These are phyloP conservation scores for Nephrocerus scutellatus DNA, from an alignment of 2,888 invertebrate species.

Conservation along the genomic window DNA sequence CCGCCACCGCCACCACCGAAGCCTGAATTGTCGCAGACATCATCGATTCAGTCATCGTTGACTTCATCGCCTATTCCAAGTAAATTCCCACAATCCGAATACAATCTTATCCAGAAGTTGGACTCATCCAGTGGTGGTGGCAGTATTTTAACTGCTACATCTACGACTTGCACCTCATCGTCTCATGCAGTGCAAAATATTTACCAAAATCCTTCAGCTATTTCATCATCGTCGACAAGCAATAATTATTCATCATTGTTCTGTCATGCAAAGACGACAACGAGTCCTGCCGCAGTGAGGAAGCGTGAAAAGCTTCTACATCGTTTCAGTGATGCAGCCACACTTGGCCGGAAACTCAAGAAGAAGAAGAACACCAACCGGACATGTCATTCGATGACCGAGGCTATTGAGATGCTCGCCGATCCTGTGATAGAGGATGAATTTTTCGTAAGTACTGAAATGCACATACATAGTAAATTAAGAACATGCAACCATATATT, in stretches of 20 bases:
- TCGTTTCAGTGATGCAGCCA: constrained; percentile 48
- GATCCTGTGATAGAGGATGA: constrained; percentile 49
- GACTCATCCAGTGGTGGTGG: constrained; percentile 39
- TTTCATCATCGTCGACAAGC: constrained; percentile 22
- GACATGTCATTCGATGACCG: constrained; percentile 47
- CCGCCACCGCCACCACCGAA: constrained; percentile 44
- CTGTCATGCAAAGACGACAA: constrained; percentile 40
- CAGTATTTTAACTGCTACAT: neutral
- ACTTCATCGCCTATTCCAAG: constrained; percentile 35
- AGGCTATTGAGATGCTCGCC: constrained; percentile 47
- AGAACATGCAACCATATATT: no score
- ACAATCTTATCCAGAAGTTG: constrained; percentile 43
- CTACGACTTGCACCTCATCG: constrained; percentile 33
- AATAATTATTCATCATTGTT: constrained; percentile 36
- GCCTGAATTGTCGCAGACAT: constrained; percentile 33
- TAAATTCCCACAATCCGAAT: constrained; percentile 44
- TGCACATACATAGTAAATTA: no score
- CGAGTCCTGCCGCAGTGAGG: constrained; percentile 41
- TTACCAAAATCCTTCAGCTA: constrained; percentile 38
- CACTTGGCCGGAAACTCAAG: constrained; percentile 44
- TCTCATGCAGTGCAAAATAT: constrained; percentile 41
- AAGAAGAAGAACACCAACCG: constrained; percentile 46
- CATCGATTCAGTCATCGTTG: constrained; percentile 31
- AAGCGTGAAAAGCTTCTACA: constrained; percentile 46
- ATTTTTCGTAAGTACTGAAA: constrained; percentile 45